Percentiles rank a stretch among this genome's conserved stretches.
Conservation (phyloP, 2,113 vertebrate species). For the Sinosuthora webbiana region DNA sequence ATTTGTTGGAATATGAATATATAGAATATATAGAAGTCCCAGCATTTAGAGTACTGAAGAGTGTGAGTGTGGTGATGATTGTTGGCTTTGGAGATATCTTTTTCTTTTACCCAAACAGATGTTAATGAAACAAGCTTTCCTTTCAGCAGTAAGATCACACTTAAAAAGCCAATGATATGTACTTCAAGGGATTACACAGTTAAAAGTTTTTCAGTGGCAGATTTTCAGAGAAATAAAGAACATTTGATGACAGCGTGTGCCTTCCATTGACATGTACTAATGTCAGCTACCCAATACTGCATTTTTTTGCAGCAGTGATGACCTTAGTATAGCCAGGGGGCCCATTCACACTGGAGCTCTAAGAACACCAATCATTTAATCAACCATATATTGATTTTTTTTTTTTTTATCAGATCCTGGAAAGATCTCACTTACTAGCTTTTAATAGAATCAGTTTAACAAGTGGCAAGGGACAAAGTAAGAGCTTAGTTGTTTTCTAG, state of each 20-base stretch:
- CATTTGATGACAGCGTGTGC: not conserved
- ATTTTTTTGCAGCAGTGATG: not conserved
- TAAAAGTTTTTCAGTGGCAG: not conserved
- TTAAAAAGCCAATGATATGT: not conserved
- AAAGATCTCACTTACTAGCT: not conserved
- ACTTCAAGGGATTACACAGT: not conserved
- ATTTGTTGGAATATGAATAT: not conserved
- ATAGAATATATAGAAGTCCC: not conserved
- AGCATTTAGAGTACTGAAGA: not conserved
- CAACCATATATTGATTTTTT: slow-evolving; percentile 9
- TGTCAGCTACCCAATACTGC: not conserved
- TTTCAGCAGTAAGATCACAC: not conserved
- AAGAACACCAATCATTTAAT: slow-evolving; percentile 20
- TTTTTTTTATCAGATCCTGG: not conserved
- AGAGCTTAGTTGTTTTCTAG: not conserved
- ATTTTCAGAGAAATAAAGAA: not conserved
- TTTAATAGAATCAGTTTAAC: slow-evolving; percentile 7
- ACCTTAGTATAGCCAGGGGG: not conserved
- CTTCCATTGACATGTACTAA: not conserved
- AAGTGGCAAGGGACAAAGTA: not conserved
- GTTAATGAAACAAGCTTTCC: not conserved
- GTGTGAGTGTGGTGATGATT: not conserved
- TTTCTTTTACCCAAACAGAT: not conserved
- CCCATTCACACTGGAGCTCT: not conserved
- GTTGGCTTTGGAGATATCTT: not conserved